These are phyloP conservation scores for Eleginops maclovinus DNA, from an alignment of 2,113 vertebrate species.

Conservation along the genomic window DNA sequence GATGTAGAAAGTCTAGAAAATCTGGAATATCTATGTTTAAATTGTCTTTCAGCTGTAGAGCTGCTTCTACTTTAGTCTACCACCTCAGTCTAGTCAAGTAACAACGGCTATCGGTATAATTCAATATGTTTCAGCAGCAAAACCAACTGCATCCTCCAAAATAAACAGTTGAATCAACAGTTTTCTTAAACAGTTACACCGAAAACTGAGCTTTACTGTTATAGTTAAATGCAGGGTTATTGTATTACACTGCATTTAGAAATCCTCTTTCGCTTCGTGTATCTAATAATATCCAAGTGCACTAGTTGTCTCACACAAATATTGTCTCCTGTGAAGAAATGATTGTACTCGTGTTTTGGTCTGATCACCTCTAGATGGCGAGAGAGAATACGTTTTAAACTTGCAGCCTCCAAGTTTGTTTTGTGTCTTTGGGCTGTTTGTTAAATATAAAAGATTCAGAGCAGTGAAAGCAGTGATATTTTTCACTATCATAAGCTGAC, in stretches of 20 bases:
- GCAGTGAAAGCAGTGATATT: background rate
- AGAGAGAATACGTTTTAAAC: slow-evolving; percentile 23
- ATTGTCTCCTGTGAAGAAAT: background rate
- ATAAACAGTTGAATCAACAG: background rate
- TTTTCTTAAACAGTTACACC: background rate
- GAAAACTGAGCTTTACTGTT: background rate
- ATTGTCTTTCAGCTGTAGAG: too few species aligned
- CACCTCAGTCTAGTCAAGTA: background rate
- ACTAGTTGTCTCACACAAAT: background rate
- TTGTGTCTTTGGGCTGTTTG: background rate
- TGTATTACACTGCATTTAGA: too few species aligned
- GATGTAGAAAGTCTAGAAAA: too few species aligned
- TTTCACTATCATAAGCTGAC: background rate
- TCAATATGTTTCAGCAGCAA: background rate
- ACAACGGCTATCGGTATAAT: background rate
- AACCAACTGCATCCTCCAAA: background rate
- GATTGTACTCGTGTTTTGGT: background rate
- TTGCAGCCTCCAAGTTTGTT: background rate
- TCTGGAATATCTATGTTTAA: too few species aligned
- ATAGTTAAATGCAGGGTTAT: background rate
- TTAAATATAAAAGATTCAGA: background rate
- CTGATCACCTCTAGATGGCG: slow-evolving; percentile 68
- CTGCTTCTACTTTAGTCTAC: background rate
- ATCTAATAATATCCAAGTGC: background rate
- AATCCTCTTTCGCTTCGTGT: too few species aligned